Evolutionary conservation across 2,113 vertebrate genomes (phyloP).

Genomic region (Tragelaphus buxtoni): DNA sequence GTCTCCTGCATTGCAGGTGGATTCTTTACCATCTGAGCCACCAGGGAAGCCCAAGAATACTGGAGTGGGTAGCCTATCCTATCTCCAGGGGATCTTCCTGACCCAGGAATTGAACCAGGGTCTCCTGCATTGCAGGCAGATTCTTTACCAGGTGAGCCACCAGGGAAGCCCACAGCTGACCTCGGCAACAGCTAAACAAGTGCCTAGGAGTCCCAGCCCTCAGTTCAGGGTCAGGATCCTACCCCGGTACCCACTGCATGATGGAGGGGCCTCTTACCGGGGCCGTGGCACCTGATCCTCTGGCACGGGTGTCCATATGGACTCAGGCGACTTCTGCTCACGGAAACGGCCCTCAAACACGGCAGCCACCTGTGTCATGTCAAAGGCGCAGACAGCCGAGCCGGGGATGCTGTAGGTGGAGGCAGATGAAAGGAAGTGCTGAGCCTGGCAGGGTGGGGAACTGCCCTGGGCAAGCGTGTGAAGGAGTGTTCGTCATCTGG

Average conservation of each 20-base stretch:
- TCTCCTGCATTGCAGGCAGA: background rate
- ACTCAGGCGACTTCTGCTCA: conserved; percentile 95
- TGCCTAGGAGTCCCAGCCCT: background rate
- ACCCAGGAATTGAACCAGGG: background rate
- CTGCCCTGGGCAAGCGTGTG: accelerated
- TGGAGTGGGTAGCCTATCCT: background rate
- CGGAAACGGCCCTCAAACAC: conserved; percentile 96
- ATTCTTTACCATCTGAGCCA: background rate
- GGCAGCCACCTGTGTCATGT: conserved; percentile 92
- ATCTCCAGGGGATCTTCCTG: background rate
- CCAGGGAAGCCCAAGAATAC: background rate
- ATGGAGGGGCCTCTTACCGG: conserved; percentile 80
- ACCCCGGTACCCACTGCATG: background rate
- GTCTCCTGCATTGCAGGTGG: background rate
- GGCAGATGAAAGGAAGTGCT: background rate
- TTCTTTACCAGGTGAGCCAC: background rate
- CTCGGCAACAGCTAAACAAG: too few relatives aligned
- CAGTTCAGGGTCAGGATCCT: background rate
- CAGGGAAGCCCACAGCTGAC: background rate
- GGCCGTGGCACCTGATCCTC: conserved; percentile 94
- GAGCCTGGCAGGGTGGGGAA: background rate
- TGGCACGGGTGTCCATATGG: conserved; percentile 94
- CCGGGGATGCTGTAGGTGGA: conserved; percentile 88
- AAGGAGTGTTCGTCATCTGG: background rate
- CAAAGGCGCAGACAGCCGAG: conserved; percentile 94